Conservation (phyloP, 2,888 invertebrate species). For the Ennomos fuscantarius region DNA sequence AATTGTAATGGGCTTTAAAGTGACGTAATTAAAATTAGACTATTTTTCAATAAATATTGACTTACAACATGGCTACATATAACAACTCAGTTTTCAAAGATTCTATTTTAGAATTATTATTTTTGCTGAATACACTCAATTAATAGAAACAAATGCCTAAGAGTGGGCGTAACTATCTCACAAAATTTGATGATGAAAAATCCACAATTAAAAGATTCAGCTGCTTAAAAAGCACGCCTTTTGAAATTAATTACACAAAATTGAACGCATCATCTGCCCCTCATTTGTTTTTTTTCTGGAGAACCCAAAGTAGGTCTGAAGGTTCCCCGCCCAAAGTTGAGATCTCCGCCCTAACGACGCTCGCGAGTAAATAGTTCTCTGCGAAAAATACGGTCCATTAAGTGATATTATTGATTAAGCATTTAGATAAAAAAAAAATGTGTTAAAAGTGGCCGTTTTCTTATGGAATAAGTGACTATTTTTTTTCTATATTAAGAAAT, state of each 20-base stretch:
- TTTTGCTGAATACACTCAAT: no score
- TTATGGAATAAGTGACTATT: no score
- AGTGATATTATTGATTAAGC: slow-evolving; percentile 36
- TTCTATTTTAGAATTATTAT: no score
- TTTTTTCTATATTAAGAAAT: no score
- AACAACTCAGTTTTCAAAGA: no score
- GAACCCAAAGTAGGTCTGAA: slow-evolving; percentile 47
- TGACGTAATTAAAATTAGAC: slow-evolving; percentile 20
- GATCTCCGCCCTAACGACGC: slow-evolving; percentile 55
- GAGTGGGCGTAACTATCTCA: slow-evolving; percentile 7
- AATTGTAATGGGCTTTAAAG: slow-evolving; percentile 26
- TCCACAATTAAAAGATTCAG: slow-evolving; percentile 52
- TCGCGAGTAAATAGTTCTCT: slow-evolving; percentile 47
- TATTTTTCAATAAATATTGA: slow-evolving; percentile 2
- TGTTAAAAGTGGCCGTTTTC: no score
- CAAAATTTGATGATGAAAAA: slow-evolving; percentile 39
- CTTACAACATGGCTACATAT: no score
- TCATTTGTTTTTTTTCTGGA: slow-evolving; percentile 38
- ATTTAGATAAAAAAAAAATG: not conserved
- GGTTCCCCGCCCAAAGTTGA: slow-evolving; percentile 50
- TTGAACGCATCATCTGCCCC: slow-evolving; percentile 55
- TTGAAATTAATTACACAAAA: slow-evolving; percentile 57
- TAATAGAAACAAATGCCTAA: not conserved
- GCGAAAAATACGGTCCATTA: slow-evolving; percentile 46
- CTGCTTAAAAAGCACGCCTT: slow-evolving; percentile 56